A percentile compares a stretch with the other conserved stretches of the same genome.
phyloP scores from a whole-genome alignment of 2,888 invertebrate species.

The Gastracanthus pulcherrimus region DNA sequence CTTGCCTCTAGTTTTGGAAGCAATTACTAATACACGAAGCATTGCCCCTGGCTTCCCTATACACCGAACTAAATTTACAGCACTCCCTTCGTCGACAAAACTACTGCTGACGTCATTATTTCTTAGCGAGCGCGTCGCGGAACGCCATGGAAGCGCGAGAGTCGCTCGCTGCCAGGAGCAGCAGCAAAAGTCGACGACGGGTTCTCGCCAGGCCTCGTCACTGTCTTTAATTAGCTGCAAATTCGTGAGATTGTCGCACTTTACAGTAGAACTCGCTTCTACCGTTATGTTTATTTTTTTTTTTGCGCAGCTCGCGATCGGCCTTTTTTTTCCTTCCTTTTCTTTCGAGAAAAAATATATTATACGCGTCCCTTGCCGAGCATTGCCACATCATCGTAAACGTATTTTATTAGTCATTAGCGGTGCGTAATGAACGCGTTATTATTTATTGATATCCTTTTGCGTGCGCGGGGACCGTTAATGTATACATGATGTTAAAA shows the following conservation, averaged over 20 bases:
- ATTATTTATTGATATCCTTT: slow-evolving; percentile 20
- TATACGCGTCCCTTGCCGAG: background rate
- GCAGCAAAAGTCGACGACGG: background rate
- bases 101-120: slow-evolving; percentile 12
- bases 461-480: slow-evolving; percentile 26
- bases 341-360: background rate
- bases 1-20: too few relatives aligned
- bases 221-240: slow-evolving; percentile 50
- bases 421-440: slow-evolving; percentile 12
- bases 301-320: background rate
- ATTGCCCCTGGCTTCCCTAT: too few relatives aligned
- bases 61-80: background rate
- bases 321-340: slow-evolving; percentile 7
- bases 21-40: too few relatives aligned
- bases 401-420: slow-evolving; percentile 43
- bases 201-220: slow-evolving; percentile 41
- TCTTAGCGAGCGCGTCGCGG: background rate
- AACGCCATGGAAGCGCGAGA: too few relatives aligned
- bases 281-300: slow-evolving; percentile 44
- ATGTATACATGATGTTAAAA: slow-evolving; percentile 3
- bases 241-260: slow-evolving; percentile 54
- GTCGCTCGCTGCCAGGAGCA: background rate
- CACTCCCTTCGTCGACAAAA: background rate
- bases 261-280: slow-evolving; percentile 42
- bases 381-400: slow-evolving; percentile 34